Evolutionary conservation across 1,140 invertebrate genomes (phyloP).

Genomic region (Caenorhabditis elegans): DNA sequence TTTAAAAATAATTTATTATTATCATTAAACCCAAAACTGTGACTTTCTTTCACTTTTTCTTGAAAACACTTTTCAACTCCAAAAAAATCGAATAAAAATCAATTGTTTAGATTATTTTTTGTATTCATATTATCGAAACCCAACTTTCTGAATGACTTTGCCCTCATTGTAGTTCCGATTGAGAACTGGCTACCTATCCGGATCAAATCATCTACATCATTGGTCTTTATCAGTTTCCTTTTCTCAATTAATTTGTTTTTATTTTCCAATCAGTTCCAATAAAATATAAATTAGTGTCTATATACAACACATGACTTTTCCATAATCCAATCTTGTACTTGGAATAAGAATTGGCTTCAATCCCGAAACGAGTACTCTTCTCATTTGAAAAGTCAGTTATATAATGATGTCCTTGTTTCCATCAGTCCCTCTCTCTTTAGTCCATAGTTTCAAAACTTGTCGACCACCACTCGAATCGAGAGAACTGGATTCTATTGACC

Average conservation of each 20-base stretch:
- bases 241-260: background rate
- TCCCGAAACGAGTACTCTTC: background rate
- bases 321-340: too few relatives aligned
- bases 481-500: constrained; percentile 12
- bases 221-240: background rate
- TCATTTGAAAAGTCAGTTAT: background rate
- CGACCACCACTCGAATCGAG: constrained; percentile 31
- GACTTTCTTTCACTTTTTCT: too few relatives aligned
- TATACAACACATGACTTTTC: too few relatives aligned
- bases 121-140: too few relatives aligned
- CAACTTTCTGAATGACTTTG: constrained; percentile 13
- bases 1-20: too few relatives aligned
- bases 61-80: too few relatives aligned
- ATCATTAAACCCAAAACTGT: too few relatives aligned
- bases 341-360: background rate
- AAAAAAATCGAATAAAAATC: too few relatives aligned
- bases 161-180: constrained; percentile 23
- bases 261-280: background rate
- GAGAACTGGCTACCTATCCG: background rate
- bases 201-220: background rate
- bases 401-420: constrained; percentile 6
- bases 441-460: constrained; percentile 18
- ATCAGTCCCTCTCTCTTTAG: background rate
- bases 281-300: background rate
- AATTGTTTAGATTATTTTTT: too few relatives aligned